A percentile compares a stretch with the other conserved stretches of the same genome.
phyloP scores from a whole-genome alignment of 2,113 vertebrate genomes.

The Erythrolamprus reginae region DNA sequence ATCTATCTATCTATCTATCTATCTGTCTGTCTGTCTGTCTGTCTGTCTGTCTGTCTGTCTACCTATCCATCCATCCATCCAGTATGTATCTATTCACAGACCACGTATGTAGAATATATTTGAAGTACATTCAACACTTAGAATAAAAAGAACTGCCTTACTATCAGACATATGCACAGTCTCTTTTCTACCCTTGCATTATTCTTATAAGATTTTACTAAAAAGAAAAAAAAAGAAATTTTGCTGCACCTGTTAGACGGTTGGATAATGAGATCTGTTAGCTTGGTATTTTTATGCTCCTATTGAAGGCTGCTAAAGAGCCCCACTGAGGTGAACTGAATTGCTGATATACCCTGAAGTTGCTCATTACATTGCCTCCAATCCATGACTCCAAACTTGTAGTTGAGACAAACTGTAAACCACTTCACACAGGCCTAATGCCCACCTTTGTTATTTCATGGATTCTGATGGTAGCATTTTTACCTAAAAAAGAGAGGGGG shows the following conservation, averaged over 20 bases:
- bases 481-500: too few species aligned
- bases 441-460: background rate
- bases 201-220: background rate
- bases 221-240: background rate
- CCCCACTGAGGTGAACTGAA: background rate
- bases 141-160: background rate
- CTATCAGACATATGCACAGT: background rate
- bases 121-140: background rate
- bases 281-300: background rate
- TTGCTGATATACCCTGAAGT: background rate
- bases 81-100: too few species aligned
- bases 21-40: too few species aligned
- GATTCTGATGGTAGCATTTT: background rate
- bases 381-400: background rate
- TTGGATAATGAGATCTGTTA: background rate
- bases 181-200: background rate
- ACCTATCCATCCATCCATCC: too few species aligned
- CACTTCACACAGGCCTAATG: background rate
- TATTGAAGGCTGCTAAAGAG: background rate
- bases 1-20: too few species aligned
- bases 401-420: conserved; percentile 18
- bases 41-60: too few species aligned
- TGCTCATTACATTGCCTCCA: background rate
- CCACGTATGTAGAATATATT: too few species aligned
- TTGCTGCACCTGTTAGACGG: background rate